Evolutionary conservation across 2,888 invertebrate genomes (phyloP).

Genomic region (Microctonus aethiopoides): DNA sequence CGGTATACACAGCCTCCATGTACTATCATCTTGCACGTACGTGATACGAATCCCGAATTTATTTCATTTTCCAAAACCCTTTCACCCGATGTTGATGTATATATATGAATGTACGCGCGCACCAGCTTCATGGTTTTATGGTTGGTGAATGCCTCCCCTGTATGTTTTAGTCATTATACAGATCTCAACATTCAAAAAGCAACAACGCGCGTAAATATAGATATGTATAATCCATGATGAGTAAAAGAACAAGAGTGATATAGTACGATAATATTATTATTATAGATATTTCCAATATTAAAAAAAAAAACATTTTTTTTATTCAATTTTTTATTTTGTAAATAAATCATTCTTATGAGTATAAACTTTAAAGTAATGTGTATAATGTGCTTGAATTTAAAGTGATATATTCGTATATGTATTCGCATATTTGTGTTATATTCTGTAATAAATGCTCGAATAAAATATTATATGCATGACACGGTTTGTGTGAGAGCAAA

Average conservation of each 20-base stretch:
- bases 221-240: no score
- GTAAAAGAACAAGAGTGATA: no score
- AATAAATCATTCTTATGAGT: conserved; percentile 49
- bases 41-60: conserved; percentile 58
- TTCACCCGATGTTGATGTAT: conserved; percentile 43
- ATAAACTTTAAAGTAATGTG: conserved; percentile 40
- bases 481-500: conserved; percentile 41
- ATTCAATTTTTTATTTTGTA: conserved; percentile 50
- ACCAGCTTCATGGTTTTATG: conserved; percentile 8
- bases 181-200: no score
- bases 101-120: conserved; percentile 15
- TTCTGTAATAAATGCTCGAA: no score
- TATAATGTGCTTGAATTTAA: no score
- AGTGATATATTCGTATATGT: no score
- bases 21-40: conserved; percentile 48
- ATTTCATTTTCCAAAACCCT: conserved; percentile 58
- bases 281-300: no score
- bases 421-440: no score
- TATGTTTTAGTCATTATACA: neutral
- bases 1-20: conserved; percentile 17
- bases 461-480: no score
- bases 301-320: conserved; percentile 46
- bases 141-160: neutral
- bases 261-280: no score
- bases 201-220: no score